Conservation (phyloP, 2,797 vertebrate genomes). For the Pseudochromis fuscus region DNA sequence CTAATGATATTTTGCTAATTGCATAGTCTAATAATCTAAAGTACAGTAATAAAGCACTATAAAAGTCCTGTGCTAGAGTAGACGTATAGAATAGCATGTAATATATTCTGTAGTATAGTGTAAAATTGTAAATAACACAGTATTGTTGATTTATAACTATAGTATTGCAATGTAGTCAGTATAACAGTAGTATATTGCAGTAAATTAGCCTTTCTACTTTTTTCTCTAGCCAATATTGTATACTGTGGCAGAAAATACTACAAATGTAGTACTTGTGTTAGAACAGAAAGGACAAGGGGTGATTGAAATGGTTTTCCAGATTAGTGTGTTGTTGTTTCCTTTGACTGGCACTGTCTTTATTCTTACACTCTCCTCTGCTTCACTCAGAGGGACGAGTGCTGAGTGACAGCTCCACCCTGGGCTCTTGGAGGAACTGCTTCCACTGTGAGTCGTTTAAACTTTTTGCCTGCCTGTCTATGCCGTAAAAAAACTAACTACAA, state of each 20-base stretch:
- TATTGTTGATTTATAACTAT: too few species aligned
- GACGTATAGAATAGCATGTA: too few species aligned
- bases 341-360: not conserved
- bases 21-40: too few species aligned
- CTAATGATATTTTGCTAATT: too few species aligned
- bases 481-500: constrained; percentile 1
- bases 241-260: not conserved
- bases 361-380: not conserved
- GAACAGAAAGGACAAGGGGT: not conserved
- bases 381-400: constrained; percentile 87
- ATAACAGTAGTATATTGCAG: too few species aligned
- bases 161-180: too few species aligned
- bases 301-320: not conserved
- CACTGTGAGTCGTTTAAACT: constrained; percentile 85
- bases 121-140: too few species aligned
- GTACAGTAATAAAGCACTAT: too few species aligned
- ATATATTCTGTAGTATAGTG: too few species aligned
- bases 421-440: constrained; percentile 90
- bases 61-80: too few species aligned
- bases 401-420: constrained; percentile 82
- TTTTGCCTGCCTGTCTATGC: not conserved
- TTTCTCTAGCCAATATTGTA: not conserved
- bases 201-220: too few species aligned
- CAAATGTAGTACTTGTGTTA: not conserved
- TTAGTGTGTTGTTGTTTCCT: not conserved